Percentiles rank a stretch among this genome's conserved stretches.
These are phyloP conservation scores for Mormyrops attenuatus DNA, from an alignment of 2,797 vertebrate species.

Conservation along the genomic window DNA sequence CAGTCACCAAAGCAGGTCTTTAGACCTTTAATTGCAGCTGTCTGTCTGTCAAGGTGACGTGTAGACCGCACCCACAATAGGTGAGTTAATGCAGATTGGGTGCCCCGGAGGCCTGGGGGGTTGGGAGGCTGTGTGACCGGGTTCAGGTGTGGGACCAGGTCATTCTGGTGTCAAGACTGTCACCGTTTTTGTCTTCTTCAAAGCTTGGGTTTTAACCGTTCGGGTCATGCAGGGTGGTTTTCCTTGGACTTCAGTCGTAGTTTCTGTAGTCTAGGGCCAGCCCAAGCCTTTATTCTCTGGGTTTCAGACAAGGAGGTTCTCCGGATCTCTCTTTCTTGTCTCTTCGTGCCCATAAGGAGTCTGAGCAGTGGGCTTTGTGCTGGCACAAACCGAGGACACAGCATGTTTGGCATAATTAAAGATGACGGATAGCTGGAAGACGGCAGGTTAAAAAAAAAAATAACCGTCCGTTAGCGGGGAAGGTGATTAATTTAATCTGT, in stretches of 20 bases:
- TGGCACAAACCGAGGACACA: slow-evolving; percentile 14
- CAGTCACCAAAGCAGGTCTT: slow-evolving; percentile 57
- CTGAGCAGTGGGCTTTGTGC: not conserved
- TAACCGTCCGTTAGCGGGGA: slow-evolving; percentile 28
- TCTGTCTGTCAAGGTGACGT: slow-evolving; percentile 49
- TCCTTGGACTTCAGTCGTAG: not conserved
- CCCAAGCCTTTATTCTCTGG: not conserved
- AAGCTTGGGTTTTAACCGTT: not conserved
- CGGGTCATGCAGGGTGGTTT: not conserved
- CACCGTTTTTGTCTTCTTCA: not conserved
- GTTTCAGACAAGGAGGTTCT: not conserved
- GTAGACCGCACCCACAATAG: slow-evolving; percentile 41
- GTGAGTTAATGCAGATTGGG: slow-evolving; percentile 23
- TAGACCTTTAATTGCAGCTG: slow-evolving; percentile 59
- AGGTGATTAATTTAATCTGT: slow-evolving; percentile 45
- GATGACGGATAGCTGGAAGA: slow-evolving; percentile 36
- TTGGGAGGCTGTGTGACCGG: slow-evolving; percentile 8
- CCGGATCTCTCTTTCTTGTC: not conserved
- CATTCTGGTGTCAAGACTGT: not conserved
- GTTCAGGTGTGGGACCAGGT: not conserved
- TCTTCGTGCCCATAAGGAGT: not conserved
- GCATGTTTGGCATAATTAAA: slow-evolving; percentile 28
- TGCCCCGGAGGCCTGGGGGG: not conserved
- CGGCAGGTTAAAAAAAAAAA: slow-evolving; percentile 33
- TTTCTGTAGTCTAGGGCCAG: not conserved